Base-by-base conservation (phyloP, 2,113 vertebrate species). In the Sardina pilchardus region DNA sequence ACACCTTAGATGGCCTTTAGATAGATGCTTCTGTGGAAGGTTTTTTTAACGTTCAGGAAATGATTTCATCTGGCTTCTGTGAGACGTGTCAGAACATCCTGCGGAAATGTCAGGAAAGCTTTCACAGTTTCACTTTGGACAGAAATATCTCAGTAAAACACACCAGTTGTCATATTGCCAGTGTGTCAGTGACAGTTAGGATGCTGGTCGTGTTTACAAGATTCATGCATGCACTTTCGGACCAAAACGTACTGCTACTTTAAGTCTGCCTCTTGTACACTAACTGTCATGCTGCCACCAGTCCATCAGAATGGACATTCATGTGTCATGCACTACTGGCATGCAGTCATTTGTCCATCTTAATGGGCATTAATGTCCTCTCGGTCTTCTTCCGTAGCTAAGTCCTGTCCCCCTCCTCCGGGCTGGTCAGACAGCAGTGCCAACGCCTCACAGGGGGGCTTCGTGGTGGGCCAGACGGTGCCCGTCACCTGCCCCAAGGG, bases 401-500 rank as follows among this genome's bases (percentile, higher is more conserved):
- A 97, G 90, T 93, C 95, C 1, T 99, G 98, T 81, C 96, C 96
- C 1, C 92, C 96, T 78, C 98, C 97, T 91, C 96, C 96, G 0
- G 90, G 97, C 85, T 97, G 97, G 93, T 96, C 94, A 30, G 95
- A 96, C 88, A 83, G 50, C 85, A 36, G 95, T 2, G 86, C 93
- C 48, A 67, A 95, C 53, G 86, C 96, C 5, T 95, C 96, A 0
- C 95, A 94, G 85, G 93, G 91, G 59, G 94, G 93, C 86, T 99
- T 99, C 91, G 94, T 94, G 0, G 97, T 99, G 0, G 96, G 96
- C 24, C 97, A 97, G 92, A 96, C 96, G 0, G 84, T 97, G 34
- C 95, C 95, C 1, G 93, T 99, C 90, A 92, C 89, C 88, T 99
- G 98, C 86, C 96, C 97, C 59, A 96, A 96, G 94, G 98, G 98